Evolutionary conservation across 2,888 invertebrate species (phyloP).

Genomic region (Polydrusus cervinus): DNA sequence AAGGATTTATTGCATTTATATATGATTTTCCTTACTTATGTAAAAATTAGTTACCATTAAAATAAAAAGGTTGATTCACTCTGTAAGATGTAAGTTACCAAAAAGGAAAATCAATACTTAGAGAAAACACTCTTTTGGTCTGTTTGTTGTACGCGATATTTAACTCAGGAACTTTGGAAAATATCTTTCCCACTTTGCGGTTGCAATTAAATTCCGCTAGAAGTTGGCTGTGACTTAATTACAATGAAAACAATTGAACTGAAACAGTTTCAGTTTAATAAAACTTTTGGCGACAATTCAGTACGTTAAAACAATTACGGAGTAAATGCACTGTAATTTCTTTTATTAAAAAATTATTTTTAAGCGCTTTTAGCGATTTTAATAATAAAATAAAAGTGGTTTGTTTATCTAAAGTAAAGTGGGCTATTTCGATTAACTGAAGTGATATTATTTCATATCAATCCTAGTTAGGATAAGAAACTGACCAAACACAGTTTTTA

Average conservation of each 20-base stretch:
- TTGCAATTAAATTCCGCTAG: constrained; percentile 10
- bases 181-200: background rate
- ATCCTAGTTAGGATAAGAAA: no score
- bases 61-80: no score
- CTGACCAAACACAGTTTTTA: no score
- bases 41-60: no score
- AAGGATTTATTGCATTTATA: no score
- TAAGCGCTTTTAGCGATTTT: no score
- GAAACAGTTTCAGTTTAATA: constrained; percentile 1
- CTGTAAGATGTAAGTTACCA: no score
- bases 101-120: background rate
- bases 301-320: background rate
- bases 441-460: no score
- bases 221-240: constrained; percentile 10
- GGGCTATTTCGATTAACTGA: no score
- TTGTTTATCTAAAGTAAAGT: no score
- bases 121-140: background rate
- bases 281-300: background rate
- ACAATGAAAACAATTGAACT: constrained; percentile 8
- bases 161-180: background rate
- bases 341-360: background rate
- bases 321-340: background rate
- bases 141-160: background rate
- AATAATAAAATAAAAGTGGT: no score
- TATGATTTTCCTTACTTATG: no score